These are phyloP conservation scores for Rhagium mordax DNA, from an alignment of 2,888 invertebrate genomes.

Conservation along the genomic window DNA sequence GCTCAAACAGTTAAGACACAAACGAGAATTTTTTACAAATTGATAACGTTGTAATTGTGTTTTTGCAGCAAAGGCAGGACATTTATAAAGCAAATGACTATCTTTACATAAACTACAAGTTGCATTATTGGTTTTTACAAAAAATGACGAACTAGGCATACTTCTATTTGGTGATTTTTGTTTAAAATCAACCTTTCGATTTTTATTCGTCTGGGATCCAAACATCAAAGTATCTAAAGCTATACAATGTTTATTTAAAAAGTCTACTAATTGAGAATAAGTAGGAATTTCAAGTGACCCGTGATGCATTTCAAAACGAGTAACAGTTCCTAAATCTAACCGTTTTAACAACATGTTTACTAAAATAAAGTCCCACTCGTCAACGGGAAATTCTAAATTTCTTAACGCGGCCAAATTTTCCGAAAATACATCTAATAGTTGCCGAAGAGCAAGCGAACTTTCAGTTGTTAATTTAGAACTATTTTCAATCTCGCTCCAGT, in stretches of 20 bases:
- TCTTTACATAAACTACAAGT: background rate
- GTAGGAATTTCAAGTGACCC: background rate
- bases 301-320: background rate
- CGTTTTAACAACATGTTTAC: too few relatives aligned
- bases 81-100: conserved; percentile 5
- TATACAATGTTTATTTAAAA: background rate
- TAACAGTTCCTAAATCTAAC: background rate
- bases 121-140: background rate
- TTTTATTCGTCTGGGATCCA: too few relatives aligned
- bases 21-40: conserved; percentile 2
- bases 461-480: background rate
- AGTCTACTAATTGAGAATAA: background rate
- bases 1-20: conserved; percentile 15
- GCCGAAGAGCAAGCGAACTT: background rate
- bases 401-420: too few relatives aligned
- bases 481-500: background rate
- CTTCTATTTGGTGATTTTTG: background rate
- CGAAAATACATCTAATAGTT: background rate
- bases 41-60: background rate
- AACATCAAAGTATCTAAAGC: background rate
- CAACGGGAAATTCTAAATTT: too few relatives aligned
- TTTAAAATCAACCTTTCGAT: background rate
- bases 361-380: too few relatives aligned
- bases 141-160: background rate
- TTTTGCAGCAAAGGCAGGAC: background rate